These are phyloP conservation scores for Novumbra hubbsi DNA, from an alignment of 2,797 vertebrate genomes.

Conservation along the genomic window DNA sequence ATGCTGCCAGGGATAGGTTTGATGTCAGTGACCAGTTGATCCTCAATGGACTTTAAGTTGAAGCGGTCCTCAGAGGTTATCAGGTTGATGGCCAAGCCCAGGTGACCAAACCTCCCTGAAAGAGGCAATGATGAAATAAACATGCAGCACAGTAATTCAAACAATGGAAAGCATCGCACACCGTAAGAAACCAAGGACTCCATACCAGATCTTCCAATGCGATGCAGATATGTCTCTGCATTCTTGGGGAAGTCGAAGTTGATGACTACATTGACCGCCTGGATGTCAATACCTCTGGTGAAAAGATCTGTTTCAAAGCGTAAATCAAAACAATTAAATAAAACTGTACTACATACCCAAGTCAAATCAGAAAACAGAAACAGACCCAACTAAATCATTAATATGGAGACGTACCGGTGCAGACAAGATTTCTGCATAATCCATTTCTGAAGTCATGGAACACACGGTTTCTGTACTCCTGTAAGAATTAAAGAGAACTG, in stretches of 20 bases:
- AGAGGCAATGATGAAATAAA: neutral
- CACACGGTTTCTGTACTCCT: conserved; percentile 73
- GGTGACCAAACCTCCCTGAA: conserved; percentile 76
- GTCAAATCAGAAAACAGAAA: neutral
- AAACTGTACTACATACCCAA: neutral
- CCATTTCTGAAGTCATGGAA: conserved; percentile 74
- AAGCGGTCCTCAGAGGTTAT: conserved; percentile 83
- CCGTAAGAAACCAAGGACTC: neutral
- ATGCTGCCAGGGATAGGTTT: conserved; percentile 63
- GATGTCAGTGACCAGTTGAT: conserved; percentile 78
- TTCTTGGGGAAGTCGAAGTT: conserved; percentile 85
- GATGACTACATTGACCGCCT: conserved; percentile 84
- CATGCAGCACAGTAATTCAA: neutral
- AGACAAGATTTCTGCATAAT: conserved; percentile 70
- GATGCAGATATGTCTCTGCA: conserved; percentile 82
- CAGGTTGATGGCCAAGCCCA: conserved; percentile 81
- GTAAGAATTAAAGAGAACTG: conserved; percentile 10
- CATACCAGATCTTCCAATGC: conserved; percentile 81
- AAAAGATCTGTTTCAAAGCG: conserved; percentile 71
- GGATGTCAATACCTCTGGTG: conserved; percentile 84
- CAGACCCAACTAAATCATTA: neutral
- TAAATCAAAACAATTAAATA: neutral
- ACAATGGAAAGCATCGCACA: neutral
- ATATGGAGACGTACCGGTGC: conserved; percentile 54
- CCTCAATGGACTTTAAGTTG: conserved; percentile 80